Evolutionary conservation across 2,888 invertebrate species (phyloP).

Genomic region (Craniophora ligustri): DNA sequence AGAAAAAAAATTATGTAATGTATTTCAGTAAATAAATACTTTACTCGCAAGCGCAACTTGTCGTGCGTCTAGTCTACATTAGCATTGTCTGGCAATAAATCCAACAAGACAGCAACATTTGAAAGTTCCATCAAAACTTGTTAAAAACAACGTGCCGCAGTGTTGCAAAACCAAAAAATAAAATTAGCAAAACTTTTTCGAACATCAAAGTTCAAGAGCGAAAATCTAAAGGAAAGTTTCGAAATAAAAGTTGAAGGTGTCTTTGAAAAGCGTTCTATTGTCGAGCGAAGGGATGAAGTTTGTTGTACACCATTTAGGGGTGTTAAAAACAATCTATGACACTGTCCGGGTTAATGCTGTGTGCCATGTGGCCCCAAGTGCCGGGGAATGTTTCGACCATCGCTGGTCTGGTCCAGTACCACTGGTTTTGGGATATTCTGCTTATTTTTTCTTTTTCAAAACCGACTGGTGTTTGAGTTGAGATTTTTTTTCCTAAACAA

Average conservation of each 20-base stretch:
- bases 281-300: constrained; percentile 58
- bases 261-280: constrained; percentile 53
- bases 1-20: too few species aligned
- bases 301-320: constrained; percentile 75
- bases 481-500: too few species aligned
- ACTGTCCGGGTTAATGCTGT: constrained; percentile 67
- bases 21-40: too few species aligned
- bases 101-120: constrained; percentile 24
- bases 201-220: constrained; percentile 44
- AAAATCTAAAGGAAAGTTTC: constrained; percentile 39
- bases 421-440: constrained; percentile 1
- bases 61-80: too few species aligned
- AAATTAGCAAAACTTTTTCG: constrained; percentile 49
- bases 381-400: constrained; percentile 57
- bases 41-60: too few species aligned
- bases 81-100: constrained; percentile 8
- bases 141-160: constrained; percentile 40
- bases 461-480: too few species aligned
- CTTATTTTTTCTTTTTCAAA: background rate
- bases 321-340: constrained; percentile 76
- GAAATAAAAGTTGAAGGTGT: constrained; percentile 53
- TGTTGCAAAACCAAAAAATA: constrained; percentile 39
- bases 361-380: constrained; percentile 55
- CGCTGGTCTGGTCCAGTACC: constrained; percentile 26
- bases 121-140: constrained; percentile 39